Evolutionary conservation across 2,797 vertebrate genomes (phyloP).

Genomic region (Alauda arvensis): DNA sequence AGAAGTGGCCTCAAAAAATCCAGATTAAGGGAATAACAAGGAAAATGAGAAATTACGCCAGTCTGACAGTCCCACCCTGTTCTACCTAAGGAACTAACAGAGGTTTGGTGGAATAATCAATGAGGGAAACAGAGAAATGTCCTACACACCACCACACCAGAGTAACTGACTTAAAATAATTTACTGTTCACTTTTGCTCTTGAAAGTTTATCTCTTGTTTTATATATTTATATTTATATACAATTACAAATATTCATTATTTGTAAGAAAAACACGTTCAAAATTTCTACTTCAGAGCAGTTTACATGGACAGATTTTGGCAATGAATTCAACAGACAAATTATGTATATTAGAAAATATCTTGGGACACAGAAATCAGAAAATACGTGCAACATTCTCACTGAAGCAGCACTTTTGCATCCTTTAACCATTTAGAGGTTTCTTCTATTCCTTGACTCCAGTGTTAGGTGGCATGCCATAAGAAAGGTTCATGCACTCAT

Average conservation of each 20-base stretch:
- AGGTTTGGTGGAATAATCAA: not conserved
- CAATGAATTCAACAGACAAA: not conserved
- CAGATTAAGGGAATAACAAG: not conserved
- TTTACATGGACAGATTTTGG: not conserved
- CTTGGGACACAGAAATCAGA: not conserved
- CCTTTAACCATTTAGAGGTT: not conserved
- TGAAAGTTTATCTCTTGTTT: not conserved
- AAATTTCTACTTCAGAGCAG: not conserved
- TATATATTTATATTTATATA: not conserved
- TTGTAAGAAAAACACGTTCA: not conserved
- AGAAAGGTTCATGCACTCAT: not conserved
- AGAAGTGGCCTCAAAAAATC: not conserved
- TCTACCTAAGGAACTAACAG: not conserved
- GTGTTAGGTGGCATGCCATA: rapidly evolving
- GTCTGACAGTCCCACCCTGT: not conserved
- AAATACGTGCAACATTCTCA: not conserved
- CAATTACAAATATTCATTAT: not conserved
- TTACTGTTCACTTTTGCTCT: not conserved
- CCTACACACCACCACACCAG: not conserved
- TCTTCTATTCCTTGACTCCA: not conserved
- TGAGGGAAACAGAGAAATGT: not conserved
- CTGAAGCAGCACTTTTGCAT: not conserved
- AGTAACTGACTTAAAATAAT: not conserved
- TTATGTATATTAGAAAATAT: not conserved
- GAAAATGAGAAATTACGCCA: not conserved